Base-by-base conservation (phyloP, 92 coral and sea anemone genomes). In the Meandrina meandrites region DNA sequence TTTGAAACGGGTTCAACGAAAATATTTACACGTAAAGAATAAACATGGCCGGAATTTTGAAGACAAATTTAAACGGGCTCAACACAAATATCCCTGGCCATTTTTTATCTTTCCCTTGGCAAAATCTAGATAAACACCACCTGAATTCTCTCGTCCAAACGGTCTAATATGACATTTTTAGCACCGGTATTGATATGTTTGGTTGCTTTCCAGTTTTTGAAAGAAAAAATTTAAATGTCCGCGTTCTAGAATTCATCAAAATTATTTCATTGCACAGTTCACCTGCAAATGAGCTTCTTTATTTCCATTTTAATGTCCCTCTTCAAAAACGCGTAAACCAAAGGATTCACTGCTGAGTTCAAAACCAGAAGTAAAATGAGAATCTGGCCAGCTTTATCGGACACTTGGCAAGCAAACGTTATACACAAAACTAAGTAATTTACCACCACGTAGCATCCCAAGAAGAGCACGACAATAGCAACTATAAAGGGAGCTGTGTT, bases 241-340 rank as follows among this genome's bases (percentile, higher is more conserved):
- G 22, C 60, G 16, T 54, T 36, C 31, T 60, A 1, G 79, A 18
- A 7, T 0, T 11, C 54, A 75, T 42, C 78, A 34, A 70, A 1
- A 12, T 34, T 30, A 12, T 16, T 14, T 5, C 53, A 4, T 37
- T 24, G 16, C 1, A 24, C 17, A 28, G 35, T 32, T 16, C 15
- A 13, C 13, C 48, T 24, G 18, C 68, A 54, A 56, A 54, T 14
- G 32, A 64, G 57, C 40, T 37, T n/a, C 17, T 18, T 40, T 13
- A 66, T 35, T 47, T 81, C 75, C 19, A 8, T 36, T 42, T 36
- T 81, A 19, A 81, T 45, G 75, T 81, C 84, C 14, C 21, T 47
- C 57, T 81, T 81, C 34, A 64, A 81, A 81, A 81, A 81, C 21
- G 84, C 84, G 58, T 81, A 81, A 45, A 81, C 84, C n/a, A 66